Conservation (phyloP, 2,888 invertebrate species). For the Sinelater perroti region DNA sequence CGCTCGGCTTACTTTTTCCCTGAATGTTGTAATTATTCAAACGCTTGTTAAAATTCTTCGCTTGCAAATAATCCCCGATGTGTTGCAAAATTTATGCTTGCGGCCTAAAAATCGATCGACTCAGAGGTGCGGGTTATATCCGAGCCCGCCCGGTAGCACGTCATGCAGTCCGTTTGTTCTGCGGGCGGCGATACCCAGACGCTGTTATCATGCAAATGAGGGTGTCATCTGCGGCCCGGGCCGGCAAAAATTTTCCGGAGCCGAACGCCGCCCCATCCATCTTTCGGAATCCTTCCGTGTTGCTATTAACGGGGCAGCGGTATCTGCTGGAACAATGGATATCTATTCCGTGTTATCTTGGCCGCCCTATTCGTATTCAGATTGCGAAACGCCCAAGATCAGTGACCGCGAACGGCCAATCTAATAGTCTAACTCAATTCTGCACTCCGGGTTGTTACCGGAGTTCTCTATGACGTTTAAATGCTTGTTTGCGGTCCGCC, state of each 20-base stretch:
- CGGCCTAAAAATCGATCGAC: no score
- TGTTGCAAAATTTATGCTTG: no score
- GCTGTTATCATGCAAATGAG: background rate
- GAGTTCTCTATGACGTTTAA: conserved; percentile 48
- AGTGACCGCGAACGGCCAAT: conserved; percentile 51
- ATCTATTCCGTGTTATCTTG: conserved; percentile 35
- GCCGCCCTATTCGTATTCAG: conserved; percentile 47
- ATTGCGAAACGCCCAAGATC: conserved; percentile 49
- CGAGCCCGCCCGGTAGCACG: no score
- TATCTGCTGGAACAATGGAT: conserved; percentile 35
- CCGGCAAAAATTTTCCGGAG: conserved; percentile 23
- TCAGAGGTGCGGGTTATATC: no score
- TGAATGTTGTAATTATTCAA: no score
- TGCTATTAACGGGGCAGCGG: conserved; percentile 30
- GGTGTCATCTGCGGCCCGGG: background rate
- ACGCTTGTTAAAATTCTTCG: no score
- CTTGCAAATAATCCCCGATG: no score
- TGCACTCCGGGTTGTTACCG: conserved; percentile 42
- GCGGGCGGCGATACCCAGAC: no score
- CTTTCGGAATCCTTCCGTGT: conserved; percentile 30
- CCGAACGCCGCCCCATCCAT: conserved; percentile 12
- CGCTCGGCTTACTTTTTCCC: no score
- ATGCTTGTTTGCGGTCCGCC: conserved; percentile 47
- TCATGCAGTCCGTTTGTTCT: no score
- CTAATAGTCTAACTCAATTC: conserved; percentile 50